Conservation (phyloP, 2,797 vertebrate species). For the Coreius guichenoti region DNA sequence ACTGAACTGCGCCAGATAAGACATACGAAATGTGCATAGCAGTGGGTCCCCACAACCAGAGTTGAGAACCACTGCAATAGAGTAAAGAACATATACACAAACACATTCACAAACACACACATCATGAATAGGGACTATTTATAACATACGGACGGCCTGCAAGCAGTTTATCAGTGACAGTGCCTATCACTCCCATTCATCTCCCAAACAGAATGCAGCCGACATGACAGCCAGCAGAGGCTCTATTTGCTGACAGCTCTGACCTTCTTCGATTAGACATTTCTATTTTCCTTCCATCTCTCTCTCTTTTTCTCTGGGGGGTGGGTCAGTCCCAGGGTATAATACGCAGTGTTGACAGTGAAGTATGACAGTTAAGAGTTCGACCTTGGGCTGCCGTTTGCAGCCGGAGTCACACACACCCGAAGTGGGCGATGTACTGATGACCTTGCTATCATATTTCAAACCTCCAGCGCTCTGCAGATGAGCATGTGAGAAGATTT, state of each 20-base stretch:
- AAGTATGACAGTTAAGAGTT: constrained; percentile 62
- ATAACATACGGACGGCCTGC: constrained; percentile 25
- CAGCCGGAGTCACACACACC: constrained; percentile 48
- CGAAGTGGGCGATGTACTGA: constrained; percentile 51
- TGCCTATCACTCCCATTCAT: constrained; percentile 57
- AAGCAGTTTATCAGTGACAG: constrained; percentile 54
- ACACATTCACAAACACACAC: constrained; percentile 1
- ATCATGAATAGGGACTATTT: constrained; percentile 29
- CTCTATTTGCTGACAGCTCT: constrained; percentile 61
- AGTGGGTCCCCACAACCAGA: not conserved
- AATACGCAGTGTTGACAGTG: constrained; percentile 61
- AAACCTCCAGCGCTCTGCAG: constrained; percentile 52
- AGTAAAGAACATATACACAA: not conserved
- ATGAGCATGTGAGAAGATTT: constrained; percentile 43
- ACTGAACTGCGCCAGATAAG: too few relatives aligned
- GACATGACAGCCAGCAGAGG: constrained; percentile 63
- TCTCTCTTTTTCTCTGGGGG: constrained; percentile 22
- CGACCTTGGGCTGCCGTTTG: constrained; percentile 60
- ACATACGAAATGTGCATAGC: not conserved
- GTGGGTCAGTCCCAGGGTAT: constrained; percentile 42
- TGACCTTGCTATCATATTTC: constrained; percentile 62
- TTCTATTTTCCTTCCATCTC: constrained; percentile 47
- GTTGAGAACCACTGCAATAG: not conserved
- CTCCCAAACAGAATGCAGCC: constrained; percentile 48
- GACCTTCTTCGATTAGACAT: constrained; percentile 64